Percentiles rank a stretch among this genome's conserved stretches.
These are phyloP conservation scores for Amazonetta brasiliensis DNA, from an alignment of 2,797 vertebrate genomes.

Conservation along the genomic window DNA sequence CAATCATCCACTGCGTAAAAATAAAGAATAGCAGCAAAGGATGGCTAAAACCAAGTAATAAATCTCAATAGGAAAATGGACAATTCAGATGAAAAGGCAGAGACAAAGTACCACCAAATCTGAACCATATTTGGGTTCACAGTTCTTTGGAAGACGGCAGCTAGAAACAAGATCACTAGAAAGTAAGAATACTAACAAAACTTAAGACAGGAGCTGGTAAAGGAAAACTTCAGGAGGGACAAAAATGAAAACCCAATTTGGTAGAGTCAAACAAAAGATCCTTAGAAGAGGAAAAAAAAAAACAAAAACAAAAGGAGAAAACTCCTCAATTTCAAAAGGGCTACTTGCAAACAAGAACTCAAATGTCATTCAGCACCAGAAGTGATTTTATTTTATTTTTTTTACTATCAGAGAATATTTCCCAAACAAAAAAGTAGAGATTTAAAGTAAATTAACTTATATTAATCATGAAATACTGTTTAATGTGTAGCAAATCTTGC, in stretches of 20 bases:
- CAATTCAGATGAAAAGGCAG: not conserved
- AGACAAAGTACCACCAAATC: not conserved
- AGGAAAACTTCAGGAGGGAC: not conserved
- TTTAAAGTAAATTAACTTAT: not conserved
- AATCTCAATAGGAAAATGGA: not conserved
- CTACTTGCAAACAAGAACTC: not conserved
- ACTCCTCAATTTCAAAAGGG: not conserved
- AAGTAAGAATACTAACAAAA: not conserved
- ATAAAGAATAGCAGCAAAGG: rapidly evolving
- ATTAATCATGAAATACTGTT: not conserved
- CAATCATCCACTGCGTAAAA: not conserved
- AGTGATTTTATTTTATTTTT: not conserved
- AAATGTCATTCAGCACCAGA: not conserved
- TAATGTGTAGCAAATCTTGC: not conserved
- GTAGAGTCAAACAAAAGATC: not conserved
- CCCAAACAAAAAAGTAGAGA: not conserved
- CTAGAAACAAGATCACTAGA: not conserved
- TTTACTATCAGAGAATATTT: not conserved
- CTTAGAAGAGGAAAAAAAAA: not conserved
- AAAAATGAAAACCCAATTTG: not conserved
- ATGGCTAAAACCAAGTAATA: not conserved
- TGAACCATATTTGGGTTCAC: not conserved
- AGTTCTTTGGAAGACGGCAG: not conserved
- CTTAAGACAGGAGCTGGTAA: not conserved
- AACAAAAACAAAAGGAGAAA: not conserved